Evolutionary conservation across 2,797 vertebrate species (phyloP), one percentile per base, ranked within the genome.

Genomic region (Rhabdophis nuchalis): DNA sequence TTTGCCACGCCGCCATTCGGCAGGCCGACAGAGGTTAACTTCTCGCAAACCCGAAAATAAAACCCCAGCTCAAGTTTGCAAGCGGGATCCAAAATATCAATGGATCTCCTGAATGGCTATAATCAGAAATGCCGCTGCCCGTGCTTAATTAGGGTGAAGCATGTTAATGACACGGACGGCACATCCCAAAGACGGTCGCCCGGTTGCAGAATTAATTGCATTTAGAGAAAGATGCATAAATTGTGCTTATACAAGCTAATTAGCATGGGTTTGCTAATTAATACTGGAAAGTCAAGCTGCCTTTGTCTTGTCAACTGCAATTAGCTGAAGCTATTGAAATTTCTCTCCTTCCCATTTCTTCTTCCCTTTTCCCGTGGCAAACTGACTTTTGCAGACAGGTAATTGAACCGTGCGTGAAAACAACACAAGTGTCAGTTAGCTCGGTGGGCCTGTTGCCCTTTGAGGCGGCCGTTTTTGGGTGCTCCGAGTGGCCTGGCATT

Each of bases 251-350:
- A 96, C 96, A 96, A 95, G 94, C 96, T 96, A 97, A 98, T 97
- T 96, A 97, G 97, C 96, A 96, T 93, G 95, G 96, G 95, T 94
- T 96, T 96, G 95, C 97, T 97, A 97, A 97, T 97, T 98, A 98
- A 97, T 97, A 97, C 96, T 95, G 97, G 95, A 97, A 97, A 97
- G 97, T 97, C 96, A 95, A 96, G 95, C 94, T 95, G 95, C 95
- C 96, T 97, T 96, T 97, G 96, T 97, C 96, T 96, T 96, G 96
- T 97, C 96, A 96, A 95, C 96, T 94, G 94, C 94, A 97, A 97
- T 97, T 97, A 98, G 91, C 95, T 94, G 93, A 94, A 95, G 95
- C 94, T 82, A 90, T 95, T 96, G 92, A 94, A 94, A 94, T 92
- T 96, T 89, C 64, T 93, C 89, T 92, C 36, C 50, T 56, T 53